phyloP scores from a whole-genome alignment of 1,140 invertebrate species.

The Chironomus striatipennis region DNA sequence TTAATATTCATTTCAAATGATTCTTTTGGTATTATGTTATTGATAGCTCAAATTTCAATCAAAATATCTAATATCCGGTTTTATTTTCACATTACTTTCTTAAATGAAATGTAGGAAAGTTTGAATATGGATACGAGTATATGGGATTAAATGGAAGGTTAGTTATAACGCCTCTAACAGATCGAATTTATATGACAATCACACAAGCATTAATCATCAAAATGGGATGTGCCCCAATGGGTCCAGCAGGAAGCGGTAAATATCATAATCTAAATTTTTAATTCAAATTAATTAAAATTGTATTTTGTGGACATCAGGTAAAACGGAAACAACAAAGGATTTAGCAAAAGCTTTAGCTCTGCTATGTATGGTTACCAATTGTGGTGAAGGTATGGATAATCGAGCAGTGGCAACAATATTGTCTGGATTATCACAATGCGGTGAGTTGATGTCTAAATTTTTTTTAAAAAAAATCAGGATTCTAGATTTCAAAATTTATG shows the following conservation, averaged over 20 bases:
- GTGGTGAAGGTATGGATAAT: conserved; percentile 87
- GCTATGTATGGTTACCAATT: conserved; percentile 84
- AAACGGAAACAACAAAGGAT: conserved; percentile 87
- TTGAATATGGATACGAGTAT: conserved; percentile 89
- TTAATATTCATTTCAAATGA: too few relatives aligned
- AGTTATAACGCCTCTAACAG: conserved; percentile 85
- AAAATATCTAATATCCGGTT: not conserved
- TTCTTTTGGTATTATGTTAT: too few relatives aligned
- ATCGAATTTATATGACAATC: conserved; percentile 83
- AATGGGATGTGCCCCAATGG: conserved; percentile 77
- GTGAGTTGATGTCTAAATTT: conserved; percentile 40
- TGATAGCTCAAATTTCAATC: too few relatives aligned
- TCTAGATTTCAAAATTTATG: too few relatives aligned
- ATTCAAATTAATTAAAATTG: not conserved
- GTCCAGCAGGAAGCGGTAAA: conserved; percentile 38
- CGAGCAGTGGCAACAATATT: conserved; percentile 76
- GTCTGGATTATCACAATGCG: conserved; percentile 61
- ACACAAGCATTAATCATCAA: conserved; percentile 85
- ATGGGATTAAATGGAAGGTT: conserved; percentile 86
- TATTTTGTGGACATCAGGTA: conserved; percentile 58
- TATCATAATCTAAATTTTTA: not conserved
- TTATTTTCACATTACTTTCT: not conserved
- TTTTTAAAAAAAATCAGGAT: too few relatives aligned
- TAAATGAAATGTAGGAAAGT: conserved; percentile 44
- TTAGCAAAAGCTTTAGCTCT: conserved; percentile 79